These are phyloP conservation scores for Argyrosomus regius DNA, from an alignment of 2,797 vertebrate species.

Conservation along the genomic window DNA sequence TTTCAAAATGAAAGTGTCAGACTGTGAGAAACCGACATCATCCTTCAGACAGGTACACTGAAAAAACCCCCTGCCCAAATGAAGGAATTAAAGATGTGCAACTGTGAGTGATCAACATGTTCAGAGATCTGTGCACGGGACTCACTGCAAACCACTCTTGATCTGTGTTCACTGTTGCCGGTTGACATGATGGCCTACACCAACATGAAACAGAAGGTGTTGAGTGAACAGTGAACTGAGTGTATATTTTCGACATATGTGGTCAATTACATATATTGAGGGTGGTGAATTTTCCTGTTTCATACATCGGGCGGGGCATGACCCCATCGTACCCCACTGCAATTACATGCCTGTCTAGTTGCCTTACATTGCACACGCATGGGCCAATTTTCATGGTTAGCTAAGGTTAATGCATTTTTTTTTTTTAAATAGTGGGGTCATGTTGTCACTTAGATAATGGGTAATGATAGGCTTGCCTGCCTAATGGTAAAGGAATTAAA, in stretches of 20 bases:
- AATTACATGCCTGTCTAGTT: constrained; percentile 3
- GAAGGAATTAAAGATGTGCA: too few species aligned
- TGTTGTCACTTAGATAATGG: not conserved
- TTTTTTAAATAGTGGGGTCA: not conserved
- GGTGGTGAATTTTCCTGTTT: not conserved
- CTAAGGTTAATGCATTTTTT: not conserved
- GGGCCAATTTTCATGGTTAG: not conserved
- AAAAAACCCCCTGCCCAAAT: not conserved
- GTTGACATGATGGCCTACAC: not conserved
- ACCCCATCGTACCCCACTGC: not conserved
- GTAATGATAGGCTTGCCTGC: not conserved
- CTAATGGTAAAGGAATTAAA: not conserved
- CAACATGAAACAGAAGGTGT: not conserved
- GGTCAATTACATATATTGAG: not conserved
- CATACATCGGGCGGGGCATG: not conserved
- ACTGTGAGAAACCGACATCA: not conserved
- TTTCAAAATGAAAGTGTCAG: not conserved
- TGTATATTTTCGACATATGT: not conserved
- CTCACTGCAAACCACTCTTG: too few species aligned
- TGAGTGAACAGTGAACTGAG: not conserved
- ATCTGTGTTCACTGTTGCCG: not conserved
- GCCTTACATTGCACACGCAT: not conserved
- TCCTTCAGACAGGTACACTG: not conserved
- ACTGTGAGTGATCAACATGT: too few species aligned
- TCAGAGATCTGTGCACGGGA: too few species aligned